These are phyloP conservation scores for Phainopepla nitens DNA, from an alignment of 2,113 vertebrate genomes.

Conservation along the genomic window DNA sequence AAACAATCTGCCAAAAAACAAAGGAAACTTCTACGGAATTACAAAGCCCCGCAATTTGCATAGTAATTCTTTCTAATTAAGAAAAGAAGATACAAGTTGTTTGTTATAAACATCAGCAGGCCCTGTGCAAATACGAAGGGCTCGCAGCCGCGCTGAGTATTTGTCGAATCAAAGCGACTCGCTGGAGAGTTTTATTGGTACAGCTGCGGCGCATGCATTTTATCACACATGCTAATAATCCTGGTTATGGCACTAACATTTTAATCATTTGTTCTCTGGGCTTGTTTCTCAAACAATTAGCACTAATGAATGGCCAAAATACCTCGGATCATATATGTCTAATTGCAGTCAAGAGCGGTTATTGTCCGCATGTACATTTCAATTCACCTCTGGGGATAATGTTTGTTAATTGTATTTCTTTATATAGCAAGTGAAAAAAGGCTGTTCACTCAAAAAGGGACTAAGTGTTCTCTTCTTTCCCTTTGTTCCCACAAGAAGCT, in stretches of 20 bases:
- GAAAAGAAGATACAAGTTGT: conserved; percentile 75
- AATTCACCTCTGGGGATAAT: conserved; percentile 83
- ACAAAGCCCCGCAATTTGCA: conserved; percentile 71
- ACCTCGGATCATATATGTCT: conserved; percentile 85
- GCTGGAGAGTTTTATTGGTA: conserved; percentile 65
- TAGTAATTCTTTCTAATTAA: conserved; percentile 76
- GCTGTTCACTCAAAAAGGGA: conserved; percentile 76
- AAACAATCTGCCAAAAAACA: conserved; percentile 31
- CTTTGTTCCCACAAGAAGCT: conserved; percentile 90
- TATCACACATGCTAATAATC: conserved; percentile 80
- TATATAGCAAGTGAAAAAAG: conserved; percentile 72
- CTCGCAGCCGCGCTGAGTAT: conserved; percentile 57
- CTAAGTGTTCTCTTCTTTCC: conserved; percentile 82
- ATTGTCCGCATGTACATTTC: conserved; percentile 77
- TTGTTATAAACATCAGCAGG: conserved; percentile 78
- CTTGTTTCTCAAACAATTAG: conserved; percentile 87
- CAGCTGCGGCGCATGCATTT: conserved; percentile 68
- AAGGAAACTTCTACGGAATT: conserved; percentile 59
- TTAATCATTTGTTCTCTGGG: conserved; percentile 82
- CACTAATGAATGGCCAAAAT: conserved; percentile 83
- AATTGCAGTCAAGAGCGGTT: conserved; percentile 83
- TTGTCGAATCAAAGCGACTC: conserved; percentile 65
- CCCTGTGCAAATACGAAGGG: conserved; percentile 67
- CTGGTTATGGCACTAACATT: conserved; percentile 75
- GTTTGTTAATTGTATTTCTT: conserved; percentile 88